phyloP scores from a whole-genome alignment of 2,113 vertebrate species.

The Oncorhynchus masou region DNA sequence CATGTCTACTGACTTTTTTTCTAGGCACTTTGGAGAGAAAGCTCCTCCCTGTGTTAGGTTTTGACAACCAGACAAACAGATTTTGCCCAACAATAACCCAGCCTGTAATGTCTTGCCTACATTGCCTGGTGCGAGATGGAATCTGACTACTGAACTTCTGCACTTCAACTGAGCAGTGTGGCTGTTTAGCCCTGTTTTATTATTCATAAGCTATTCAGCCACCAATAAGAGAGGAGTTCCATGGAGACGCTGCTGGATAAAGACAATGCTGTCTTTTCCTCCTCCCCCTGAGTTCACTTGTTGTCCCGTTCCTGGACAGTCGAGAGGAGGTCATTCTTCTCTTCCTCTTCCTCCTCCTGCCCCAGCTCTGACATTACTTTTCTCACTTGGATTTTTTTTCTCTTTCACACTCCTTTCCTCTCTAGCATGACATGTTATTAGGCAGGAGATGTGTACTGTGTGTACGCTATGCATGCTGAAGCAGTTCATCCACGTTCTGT shows the following conservation, averaged over 20 bases:
- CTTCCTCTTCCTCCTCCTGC: neutral
- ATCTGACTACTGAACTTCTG: slow-evolving; percentile 27
- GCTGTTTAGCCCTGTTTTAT: slow-evolving; percentile 46
- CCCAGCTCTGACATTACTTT: slow-evolving; percentile 21
- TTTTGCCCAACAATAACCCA: slow-evolving; percentile 18
- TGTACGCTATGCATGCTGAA: neutral
- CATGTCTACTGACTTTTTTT: neutral
- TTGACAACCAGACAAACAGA: slow-evolving; percentile 3
- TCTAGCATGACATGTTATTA: slow-evolving; percentile 3
- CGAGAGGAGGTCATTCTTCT: slow-evolving; percentile 21
- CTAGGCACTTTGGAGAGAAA: neutral
- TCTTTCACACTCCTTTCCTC: slow-evolving; percentile 7
- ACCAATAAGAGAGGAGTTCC: slow-evolving; percentile 48
- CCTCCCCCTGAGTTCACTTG: slow-evolving; percentile 30
- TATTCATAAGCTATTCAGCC: slow-evolving; percentile 54
- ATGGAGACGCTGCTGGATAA: slow-evolving; percentile 22
- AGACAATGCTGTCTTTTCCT: slow-evolving; percentile 33
- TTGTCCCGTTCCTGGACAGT: slow-evolving; percentile 19
- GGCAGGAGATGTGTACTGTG: neutral
- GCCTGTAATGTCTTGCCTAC: slow-evolving; percentile 13
- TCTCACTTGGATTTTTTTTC: neutral
- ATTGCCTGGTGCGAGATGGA: slow-evolving; percentile 16
- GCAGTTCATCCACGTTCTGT: neutral
- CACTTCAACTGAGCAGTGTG: neutral
- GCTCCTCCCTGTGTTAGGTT: neutral